A percentile compares a stretch with the other conserved stretches of the same genome.
Conservation (phyloP, 2,888 invertebrate species). For the Nymphalis urticae region DNA sequence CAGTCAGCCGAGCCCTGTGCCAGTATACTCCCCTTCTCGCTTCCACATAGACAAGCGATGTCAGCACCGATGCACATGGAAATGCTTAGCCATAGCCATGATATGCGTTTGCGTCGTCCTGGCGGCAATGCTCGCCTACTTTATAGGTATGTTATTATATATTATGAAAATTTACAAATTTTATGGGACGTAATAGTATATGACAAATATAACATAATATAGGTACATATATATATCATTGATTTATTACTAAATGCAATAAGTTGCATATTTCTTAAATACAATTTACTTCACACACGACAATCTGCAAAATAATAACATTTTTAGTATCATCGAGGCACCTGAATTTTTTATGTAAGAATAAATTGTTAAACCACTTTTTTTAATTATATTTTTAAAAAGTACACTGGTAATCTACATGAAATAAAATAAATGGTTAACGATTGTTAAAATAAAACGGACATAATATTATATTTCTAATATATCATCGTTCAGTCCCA, state of each 20-base stretch:
- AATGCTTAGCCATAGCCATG: slow-evolving; percentile 96
- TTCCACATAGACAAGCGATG: slow-evolving; percentile 97
- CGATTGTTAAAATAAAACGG: slow-evolving; percentile 45
- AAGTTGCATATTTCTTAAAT: too few species aligned
- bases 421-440: slow-evolving; percentile 26
- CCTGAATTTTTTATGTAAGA: too few species aligned
- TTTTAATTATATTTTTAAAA: too few species aligned
- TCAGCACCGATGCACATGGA: slow-evolving; percentile 97
- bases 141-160: slow-evolving; percentile 88
- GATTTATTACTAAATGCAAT: too few species aligned
- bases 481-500: slow-evolving; percentile 76
- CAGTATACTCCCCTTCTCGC: slow-evolving; percentile 91
- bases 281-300: too few species aligned
- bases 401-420: slow-evolving; percentile 5
- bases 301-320: too few species aligned
- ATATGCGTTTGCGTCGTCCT: slow-evolving; percentile 94
- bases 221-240: too few species aligned
- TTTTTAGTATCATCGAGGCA: too few species aligned
- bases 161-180: not conserved
- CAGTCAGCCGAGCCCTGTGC: slow-evolving; percentile 90
- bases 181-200: too few species aligned
- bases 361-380: too few species aligned
- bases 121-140: slow-evolving; percentile 96
- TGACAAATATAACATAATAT: too few species aligned
- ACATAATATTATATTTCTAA: slow-evolving; percentile 54